phyloP scores from a whole-genome alignment of 2,113 vertebrate species.

The Illadopsis cleaveri region DNA sequence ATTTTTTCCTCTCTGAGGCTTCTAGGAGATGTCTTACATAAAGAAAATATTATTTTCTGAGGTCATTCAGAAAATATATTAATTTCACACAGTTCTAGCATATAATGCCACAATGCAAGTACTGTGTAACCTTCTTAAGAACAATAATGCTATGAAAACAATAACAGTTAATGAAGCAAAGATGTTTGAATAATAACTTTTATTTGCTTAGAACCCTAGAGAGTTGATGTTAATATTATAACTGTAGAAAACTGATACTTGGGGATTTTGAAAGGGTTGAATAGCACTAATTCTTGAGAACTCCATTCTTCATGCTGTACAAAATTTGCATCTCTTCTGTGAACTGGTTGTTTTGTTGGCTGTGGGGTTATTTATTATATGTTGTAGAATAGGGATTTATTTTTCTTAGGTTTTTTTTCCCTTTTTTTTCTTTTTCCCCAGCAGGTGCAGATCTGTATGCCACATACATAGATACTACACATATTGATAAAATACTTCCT shows the following conservation, averaged over 20 bases:
- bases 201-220: neutral
- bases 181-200: neutral
- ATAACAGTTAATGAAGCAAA: neutral
- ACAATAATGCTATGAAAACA: neutral
- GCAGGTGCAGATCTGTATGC: neutral
- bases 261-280: neutral
- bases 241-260: neutral
- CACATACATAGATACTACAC: neutral
- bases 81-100: neutral
- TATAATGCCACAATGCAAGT: neutral
- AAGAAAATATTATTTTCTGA: neutral
- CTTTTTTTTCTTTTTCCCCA: neutral
- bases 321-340: neutral
- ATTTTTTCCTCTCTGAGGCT: neutral
- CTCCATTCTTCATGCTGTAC: neutral
- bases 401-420: neutral
- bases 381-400: accelerated
- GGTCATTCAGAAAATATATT: neutral
- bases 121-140: neutral
- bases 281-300: neutral
- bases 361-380: neutral
- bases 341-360: neutral
- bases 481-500: neutral
- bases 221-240: neutral
- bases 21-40: neutral